These are phyloP conservation scores for Nanorana parkeri DNA, from an alignment of 2,113 vertebrate genomes.

Conservation along the genomic window DNA sequence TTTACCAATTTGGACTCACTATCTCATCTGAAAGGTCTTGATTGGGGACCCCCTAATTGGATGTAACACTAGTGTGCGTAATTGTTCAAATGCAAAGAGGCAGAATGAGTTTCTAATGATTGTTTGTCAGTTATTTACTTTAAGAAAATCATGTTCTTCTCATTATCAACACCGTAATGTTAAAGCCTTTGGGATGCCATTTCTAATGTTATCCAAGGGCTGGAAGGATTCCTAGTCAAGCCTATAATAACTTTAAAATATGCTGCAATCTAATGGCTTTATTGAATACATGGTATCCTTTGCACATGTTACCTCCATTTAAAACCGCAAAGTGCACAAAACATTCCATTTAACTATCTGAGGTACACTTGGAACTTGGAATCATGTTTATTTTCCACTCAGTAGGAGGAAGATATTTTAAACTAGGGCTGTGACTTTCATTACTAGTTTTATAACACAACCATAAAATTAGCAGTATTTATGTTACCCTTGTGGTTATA, in stretches of 20 bases:
- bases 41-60: no score
- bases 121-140: slow-evolving; percentile 69
- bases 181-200: slow-evolving; percentile 52
- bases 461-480: slow-evolving; percentile 52
- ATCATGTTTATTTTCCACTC: slow-evolving; percentile 59
- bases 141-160: slow-evolving; percentile 61
- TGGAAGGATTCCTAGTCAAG: slow-evolving; percentile 58
- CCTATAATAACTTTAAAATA: slow-evolving; percentile 52
- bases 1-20: no score
- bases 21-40: no score
- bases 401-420: slow-evolving; percentile 51
- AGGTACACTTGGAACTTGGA: slow-evolving; percentile 59
- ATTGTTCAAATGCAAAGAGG: no score
- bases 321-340: slow-evolving; percentile 53
- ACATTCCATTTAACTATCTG: slow-evolving; percentile 58
- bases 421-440: slow-evolving; percentile 61
- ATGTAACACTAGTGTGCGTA: no score
- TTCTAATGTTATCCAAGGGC: slow-evolving; percentile 56
- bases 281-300: slow-evolving; percentile 57
- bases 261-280: slow-evolving; percentile 56
- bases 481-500: slow-evolving; percentile 55
- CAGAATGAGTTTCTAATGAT: slow-evolving; percentile 63
- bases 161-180: slow-evolving; percentile 59
- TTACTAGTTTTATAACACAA: slow-evolving; percentile 60
- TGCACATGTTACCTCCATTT: slow-evolving; percentile 57